These are phyloP conservation scores for Strigamia maritima DNA, from an alignment of 2,888 invertebrate genomes.

Conservation along the genomic window DNA sequence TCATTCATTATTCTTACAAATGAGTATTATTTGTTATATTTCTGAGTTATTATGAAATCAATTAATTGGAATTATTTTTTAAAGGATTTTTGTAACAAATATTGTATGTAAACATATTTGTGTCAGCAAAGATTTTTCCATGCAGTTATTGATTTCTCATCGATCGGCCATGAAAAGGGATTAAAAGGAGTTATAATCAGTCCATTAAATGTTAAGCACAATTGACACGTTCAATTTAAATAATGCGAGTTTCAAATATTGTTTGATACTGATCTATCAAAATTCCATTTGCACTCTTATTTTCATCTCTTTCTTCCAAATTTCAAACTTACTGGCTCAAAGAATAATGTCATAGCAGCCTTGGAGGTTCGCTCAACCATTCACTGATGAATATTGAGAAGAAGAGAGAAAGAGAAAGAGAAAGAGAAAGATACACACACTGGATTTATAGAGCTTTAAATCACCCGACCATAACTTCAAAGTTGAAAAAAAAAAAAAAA, in stretches of 20 bases:
- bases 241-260: not conserved
- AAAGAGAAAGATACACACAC: not conserved
- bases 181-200: not conserved
- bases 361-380: conserved; percentile 8
- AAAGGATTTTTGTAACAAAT: too few relatives aligned
- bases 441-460: conserved; percentile 23
- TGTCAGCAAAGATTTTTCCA: not conserved
- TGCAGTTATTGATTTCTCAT: not conserved
- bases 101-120: not conserved
- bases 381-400: conserved; percentile 23
- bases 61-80: too few relatives aligned
- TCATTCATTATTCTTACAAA: too few relatives aligned
- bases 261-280: not conserved
- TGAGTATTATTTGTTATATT: too few relatives aligned
- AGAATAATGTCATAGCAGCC: conserved; percentile 23
- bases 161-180: not conserved
- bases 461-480: conserved; percentile 12
- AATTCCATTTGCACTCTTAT: conserved; percentile 16
- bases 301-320: not conserved
- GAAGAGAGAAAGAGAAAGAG: not conserved
- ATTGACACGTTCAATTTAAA: not conserved
- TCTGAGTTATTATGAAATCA: too few relatives aligned
- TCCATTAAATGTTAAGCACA: not conserved
- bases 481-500: not conserved
- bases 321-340: conserved; percentile 19